Evolutionary conservation across 1,140 invertebrate genomes (phyloP), one percentile per base, ranked within the genome.

Genomic region (Philaenus spumarius): DNA sequence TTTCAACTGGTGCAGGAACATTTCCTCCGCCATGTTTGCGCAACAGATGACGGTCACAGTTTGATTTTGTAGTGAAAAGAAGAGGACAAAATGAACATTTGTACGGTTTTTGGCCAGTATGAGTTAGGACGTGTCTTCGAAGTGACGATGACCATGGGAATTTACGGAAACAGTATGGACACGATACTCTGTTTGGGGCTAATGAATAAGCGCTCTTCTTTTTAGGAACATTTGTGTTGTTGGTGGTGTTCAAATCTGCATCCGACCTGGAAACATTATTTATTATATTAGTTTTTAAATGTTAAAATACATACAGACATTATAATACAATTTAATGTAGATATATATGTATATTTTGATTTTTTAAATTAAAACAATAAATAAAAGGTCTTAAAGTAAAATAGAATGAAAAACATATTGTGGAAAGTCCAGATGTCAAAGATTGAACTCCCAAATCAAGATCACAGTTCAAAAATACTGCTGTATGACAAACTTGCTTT

Each of bases 91-190:
- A 85, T 1, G 86, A 84, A 72, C 95, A 97, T 69, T 95, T 92
- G 75, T 88, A 97, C 0, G 95, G 95, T 68, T 97, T 97, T 70
- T 97, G 93, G 3, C 95, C 95, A 3, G 92, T 96, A 67, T 96
- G 93, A 0, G 93, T 96, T 0, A 95, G 79, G 22, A 97, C 89
- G 71, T 97, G 95, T 2, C 94, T 79, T 2, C 93, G 81, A 11
- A 98, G 76, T 0, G 94, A 97, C 12, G 92, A 95, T 2, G 89
- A 89, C 95, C 95, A 98, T 0, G 95, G 95, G 70, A 98, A 98
- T 67, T 91, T 90, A 22, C 94, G 79, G 46, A 86, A 80, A 71
- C 95, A 98, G 66, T 91, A 95, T 0, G 91, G 91, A 70, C 95
- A 98, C 9, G 86, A 83, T 0, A 93, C 90, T 40, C 93, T 81